Conservation (phyloP, 2,888 invertebrate genomes). For the Hofmannophila pseudospretella region DNA sequence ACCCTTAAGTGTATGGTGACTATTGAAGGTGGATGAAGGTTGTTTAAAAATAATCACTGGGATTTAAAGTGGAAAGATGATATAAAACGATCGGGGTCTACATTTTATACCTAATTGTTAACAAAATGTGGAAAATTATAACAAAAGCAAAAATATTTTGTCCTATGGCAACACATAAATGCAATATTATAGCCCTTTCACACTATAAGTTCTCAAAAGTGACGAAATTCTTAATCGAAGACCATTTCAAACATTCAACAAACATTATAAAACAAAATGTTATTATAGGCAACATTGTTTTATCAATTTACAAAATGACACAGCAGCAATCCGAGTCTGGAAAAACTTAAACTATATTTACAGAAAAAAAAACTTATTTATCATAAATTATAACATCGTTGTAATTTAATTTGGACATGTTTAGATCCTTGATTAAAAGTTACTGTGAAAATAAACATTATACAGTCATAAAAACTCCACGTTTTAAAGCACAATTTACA, state of each 20-base stretch:
- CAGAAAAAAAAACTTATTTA: slow-evolving; percentile 5
- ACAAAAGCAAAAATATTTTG: neutral
- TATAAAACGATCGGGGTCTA: no score
- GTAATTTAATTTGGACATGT: slow-evolving; percentile 7
- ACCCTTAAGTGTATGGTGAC: no score
- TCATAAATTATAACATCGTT: slow-evolving; percentile 41
- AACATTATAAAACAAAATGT: neutral
- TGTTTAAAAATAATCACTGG: neutral
- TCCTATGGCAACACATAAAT: slow-evolving; percentile 33
- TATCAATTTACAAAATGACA: slow-evolving; percentile 2
- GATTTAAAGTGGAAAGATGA: no score
- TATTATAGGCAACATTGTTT: neutral
- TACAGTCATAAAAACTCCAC: neutral
- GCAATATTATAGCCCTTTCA: slow-evolving; percentile 21
- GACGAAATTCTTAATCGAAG: neutral
- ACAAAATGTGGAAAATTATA: neutral
- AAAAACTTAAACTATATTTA: slow-evolving; percentile 9
- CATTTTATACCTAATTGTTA: neutral
- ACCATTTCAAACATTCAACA: neutral
- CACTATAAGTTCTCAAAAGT: no score
- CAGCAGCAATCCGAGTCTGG: neutral
- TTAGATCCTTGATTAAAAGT: slow-evolving; percentile 3
- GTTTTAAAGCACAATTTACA: no score
- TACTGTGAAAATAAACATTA: neutral
- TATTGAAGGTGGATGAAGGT: no score